Evolutionary conservation across 1,140 invertebrate species (phyloP), one percentile per base, ranked within the genome.

Genomic region (Antheraea pernyi): DNA sequence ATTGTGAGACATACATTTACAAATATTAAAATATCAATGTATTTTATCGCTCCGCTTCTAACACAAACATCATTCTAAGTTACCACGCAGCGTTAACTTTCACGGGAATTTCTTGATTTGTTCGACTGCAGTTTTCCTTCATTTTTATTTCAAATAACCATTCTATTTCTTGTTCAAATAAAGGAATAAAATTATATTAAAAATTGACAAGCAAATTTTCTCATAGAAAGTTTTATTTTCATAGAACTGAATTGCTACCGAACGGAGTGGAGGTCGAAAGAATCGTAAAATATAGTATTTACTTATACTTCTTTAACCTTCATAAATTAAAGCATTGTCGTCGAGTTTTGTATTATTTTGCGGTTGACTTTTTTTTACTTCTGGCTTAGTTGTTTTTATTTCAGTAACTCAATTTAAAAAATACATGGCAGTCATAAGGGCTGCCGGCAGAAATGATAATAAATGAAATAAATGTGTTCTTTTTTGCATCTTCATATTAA

Each of bases 41-140:
- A n/a, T 53, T 16, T 53, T 53, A 53, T 53, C 46, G 46, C 46
- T 53, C 46, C 46, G 10, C 46, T 37, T 36, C 37, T 63, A 3
- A 63, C 19, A 19, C 48, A 22, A 30, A 60, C 53, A 53, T 64
- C 66, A n/a, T 37, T 62, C 19, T 65, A 65, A 59, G 39, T 64
- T 67, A 16, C 30, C 70, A 48, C 22, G 58, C 53, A 72, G 65
- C 67, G 70, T 67, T 59, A 72, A 72, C 60, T 72, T 72, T 65
- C 66, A 65, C 37, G 62, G 48, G 66, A 68, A 72, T 72, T 72
- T 72, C 70, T 68, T 72, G 70, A 72, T 72, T 72, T 72, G 67
- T 72, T 65, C 70, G 60, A 64, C 67, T 65, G 70, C 67, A 48
- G 61, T 72, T 59, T 67, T 71, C 69, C 62, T 71, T 68, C 67